phyloP scores from a whole-genome alignment of 2,888 invertebrate species.

The Odontomyia ornata region DNA sequence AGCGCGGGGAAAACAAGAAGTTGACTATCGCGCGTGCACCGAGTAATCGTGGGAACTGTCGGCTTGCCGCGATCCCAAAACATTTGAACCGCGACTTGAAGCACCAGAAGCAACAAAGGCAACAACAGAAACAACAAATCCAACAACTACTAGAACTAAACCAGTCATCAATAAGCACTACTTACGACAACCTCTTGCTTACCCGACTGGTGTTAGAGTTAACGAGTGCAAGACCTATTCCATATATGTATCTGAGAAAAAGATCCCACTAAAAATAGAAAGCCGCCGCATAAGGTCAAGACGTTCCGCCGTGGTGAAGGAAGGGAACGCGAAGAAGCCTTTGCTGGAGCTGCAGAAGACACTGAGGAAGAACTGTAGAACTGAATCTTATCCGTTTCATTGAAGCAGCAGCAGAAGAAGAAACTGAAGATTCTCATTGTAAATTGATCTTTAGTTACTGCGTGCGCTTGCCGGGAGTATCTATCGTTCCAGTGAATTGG shows the following conservation, averaged over 20 bases:
- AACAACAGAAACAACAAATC: slow-evolving; percentile 5
- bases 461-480: not conserved
- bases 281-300: slow-evolving; percentile 41
- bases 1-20: slow-evolving; percentile 43
- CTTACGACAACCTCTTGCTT: slow-evolving; percentile 31
- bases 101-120: slow-evolving; percentile 31
- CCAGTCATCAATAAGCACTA: slow-evolving; percentile 32
- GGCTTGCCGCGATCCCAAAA: slow-evolving; percentile 58
- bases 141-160: slow-evolving; percentile 13
- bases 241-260: slow-evolving; percentile 39
- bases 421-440: slow-evolving; percentile 17
- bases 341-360: too few species aligned
- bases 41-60: slow-evolving; percentile 57
- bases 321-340: not conserved
- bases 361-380: not conserved
- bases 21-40: slow-evolving; percentile 54
- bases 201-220: slow-evolving; percentile 8
- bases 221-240: slow-evolving; percentile 38
- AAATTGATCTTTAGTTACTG: slow-evolving; percentile 22
- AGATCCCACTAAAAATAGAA: slow-evolving; percentile 39
- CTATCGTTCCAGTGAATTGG: slow-evolving; percentile 40
- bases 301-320: not conserved
- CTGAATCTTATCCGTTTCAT: not conserved
- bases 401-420: not conserved
- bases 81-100: slow-evolving; percentile 51